These are phyloP conservation scores for Picathartes gymnocephalus DNA, from an alignment of 2,113 vertebrate genomes.

Conservation along the genomic window DNA sequence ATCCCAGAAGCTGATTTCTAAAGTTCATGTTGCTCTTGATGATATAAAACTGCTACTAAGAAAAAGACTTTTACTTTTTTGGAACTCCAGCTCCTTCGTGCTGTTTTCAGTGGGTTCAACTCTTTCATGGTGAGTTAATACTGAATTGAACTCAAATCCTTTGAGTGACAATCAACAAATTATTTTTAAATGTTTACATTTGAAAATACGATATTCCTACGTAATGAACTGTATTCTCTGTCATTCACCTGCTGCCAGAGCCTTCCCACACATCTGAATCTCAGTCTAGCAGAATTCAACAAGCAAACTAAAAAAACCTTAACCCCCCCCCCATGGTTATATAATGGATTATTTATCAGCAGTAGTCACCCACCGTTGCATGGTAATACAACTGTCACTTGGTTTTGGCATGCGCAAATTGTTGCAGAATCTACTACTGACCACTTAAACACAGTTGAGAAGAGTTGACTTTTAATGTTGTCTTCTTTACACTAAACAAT, in stretches of 20 bases:
- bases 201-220: not conserved
- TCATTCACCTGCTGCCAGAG: not conserved
- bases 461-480: not conserved
- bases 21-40: not conserved
- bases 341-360: not conserved
- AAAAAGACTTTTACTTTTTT: not conserved
- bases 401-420: not conserved
- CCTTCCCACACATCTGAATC: not conserved
- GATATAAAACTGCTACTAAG: not conserved
- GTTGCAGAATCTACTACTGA: not conserved
- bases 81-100: not conserved
- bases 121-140: not conserved
- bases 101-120: not conserved
- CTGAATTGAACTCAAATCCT: not conserved
- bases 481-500: not conserved
- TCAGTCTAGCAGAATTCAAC: not conserved
- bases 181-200: not conserved
- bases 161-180: not conserved
- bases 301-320: not conserved
- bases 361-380: not conserved
- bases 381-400: not conserved
- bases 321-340: not conserved
- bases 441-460: not conserved
- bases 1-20: not conserved
- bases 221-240: not conserved